Evolutionary conservation across 2,113 vertebrate genomes (phyloP).

Genomic region (Perca fluviatilis): DNA sequence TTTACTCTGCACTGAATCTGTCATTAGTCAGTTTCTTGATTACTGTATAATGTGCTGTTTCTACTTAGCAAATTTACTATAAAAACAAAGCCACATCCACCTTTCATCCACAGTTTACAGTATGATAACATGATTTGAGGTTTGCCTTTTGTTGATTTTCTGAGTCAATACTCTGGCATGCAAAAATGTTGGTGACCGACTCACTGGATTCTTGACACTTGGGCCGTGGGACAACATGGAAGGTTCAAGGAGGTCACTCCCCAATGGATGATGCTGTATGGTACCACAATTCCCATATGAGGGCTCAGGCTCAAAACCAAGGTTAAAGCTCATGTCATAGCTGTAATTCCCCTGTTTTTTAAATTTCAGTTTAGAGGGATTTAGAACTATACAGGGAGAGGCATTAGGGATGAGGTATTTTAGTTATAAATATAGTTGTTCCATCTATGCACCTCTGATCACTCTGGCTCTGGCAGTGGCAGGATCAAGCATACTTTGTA

Average conservation of each 20-base stretch:
- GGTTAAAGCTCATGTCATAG: no score
- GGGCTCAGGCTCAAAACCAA: slow-evolving; percentile 28
- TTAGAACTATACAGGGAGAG: slow-evolving; percentile 47
- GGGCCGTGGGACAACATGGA: slow-evolving; percentile 61
- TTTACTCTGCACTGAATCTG: neutral
- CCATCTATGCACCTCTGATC: slow-evolving; percentile 66
- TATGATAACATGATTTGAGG: slow-evolving; percentile 35
- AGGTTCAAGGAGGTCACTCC: slow-evolving; percentile 52
- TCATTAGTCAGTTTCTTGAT: neutral
- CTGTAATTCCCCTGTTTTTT: slow-evolving; percentile 12
- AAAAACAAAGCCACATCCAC: slow-evolving; percentile 29
- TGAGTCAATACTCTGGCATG: slow-evolving; percentile 44
- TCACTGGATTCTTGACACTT: slow-evolving; percentile 69
- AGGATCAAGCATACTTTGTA: slow-evolving; percentile 62
- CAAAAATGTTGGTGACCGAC: slow-evolving; percentile 53
- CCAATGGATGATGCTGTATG: slow-evolving; percentile 62
- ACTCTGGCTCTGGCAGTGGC: slow-evolving; percentile 44
- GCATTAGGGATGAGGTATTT: slow-evolving; percentile 63
- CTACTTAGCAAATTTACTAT: slow-evolving; percentile 8
- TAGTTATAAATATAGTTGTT: slow-evolving; percentile 70
- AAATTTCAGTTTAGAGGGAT: slow-evolving; percentile 26
- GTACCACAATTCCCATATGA: slow-evolving; percentile 56
- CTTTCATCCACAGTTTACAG: slow-evolving; percentile 22
- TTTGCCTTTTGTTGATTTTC: slow-evolving; percentile 54
- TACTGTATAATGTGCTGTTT: neutral